Percentiles rank a stretch among this genome's conserved stretches.
Conservation (phyloP, 2,113 vertebrate species). For the Lampris megalopsis region DNA sequence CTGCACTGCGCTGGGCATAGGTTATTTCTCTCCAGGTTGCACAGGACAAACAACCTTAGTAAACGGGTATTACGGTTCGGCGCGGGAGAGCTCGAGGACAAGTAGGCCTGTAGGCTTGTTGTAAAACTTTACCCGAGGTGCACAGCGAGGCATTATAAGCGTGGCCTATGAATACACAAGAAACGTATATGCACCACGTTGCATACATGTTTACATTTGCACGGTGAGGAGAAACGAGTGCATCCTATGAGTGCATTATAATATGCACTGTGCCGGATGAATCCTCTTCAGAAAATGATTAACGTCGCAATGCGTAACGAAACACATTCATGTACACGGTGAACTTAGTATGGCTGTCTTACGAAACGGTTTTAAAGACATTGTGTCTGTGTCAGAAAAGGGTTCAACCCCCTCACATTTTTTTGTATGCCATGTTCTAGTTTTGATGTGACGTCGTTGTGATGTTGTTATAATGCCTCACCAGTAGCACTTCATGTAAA, state of each 20-base stretch:
- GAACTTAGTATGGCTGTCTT: no score
- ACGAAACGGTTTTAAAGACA: no score
- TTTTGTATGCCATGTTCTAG: neutral
- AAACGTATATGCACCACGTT: neutral
- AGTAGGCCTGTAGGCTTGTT: neutral
- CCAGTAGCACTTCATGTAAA: constrained; percentile 20
- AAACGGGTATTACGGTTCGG: neutral
- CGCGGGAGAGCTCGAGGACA: neutral
- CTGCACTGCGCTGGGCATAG: neutral
- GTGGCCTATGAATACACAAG: neutral
- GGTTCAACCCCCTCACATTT: neutral
- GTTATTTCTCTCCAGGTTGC: neutral
- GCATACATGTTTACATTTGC: no score
- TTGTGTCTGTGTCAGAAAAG: neutral
- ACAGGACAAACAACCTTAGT: neutral
- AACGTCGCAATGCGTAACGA: neutral
- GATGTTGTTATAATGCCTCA: constrained; percentile 11
- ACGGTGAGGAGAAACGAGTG: no score
- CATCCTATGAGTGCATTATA: no score
- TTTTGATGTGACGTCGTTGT: neutral
- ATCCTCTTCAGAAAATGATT: neutral
- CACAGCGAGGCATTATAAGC: neutral
- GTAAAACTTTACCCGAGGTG: constrained; percentile 5
- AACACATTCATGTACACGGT: neutral
- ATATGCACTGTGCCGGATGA: no score